Percentiles rank a stretch among this genome's conserved stretches.
Evolutionary conservation across 2,888 invertebrate species (phyloP).

Genomic region (Microctonus aethiopoides): DNA sequence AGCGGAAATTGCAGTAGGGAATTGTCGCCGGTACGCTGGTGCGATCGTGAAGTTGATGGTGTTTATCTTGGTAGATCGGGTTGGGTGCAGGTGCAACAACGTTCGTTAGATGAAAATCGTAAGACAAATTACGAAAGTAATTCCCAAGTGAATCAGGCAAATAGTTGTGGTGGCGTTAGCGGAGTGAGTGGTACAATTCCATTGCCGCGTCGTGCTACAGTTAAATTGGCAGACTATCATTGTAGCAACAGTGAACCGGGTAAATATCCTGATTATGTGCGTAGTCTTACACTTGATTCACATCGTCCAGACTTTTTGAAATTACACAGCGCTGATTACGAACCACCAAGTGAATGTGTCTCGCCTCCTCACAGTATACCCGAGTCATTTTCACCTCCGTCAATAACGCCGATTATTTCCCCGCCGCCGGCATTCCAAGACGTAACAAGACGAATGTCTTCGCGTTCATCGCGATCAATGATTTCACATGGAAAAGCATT

Average conservation of each 20-base stretch:
- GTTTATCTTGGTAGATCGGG: conserved; percentile 71
- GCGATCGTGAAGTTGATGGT: conserved; percentile 72
- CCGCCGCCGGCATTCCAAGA: conserved; percentile 79
- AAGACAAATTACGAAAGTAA: conserved; percentile 60
- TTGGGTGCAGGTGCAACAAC: conserved; percentile 72
- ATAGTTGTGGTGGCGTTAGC: conserved; percentile 36
- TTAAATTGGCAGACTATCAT: conserved; percentile 70
- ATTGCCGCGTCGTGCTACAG: conserved; percentile 65
- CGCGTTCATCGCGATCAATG: conserved; percentile 47
- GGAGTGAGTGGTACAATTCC: conserved; percentile 61
- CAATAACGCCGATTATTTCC: conserved; percentile 77
- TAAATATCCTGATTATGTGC: conserved; percentile 54
- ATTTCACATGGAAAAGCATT: conserved; percentile 68
- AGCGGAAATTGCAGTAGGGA: conserved; percentile 68
- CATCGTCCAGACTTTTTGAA: conserved; percentile 61
- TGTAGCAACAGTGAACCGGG: conserved; percentile 65
- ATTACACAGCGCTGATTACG: conserved; percentile 63
- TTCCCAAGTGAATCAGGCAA: conserved; percentile 15
- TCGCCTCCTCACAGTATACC: conserved; percentile 64
- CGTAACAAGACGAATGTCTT: conserved; percentile 52
- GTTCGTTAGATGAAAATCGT: conserved; percentile 70
- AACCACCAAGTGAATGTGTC: conserved; percentile 59
- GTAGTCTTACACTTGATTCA: conserved; percentile 49
- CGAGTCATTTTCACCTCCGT: conserved; percentile 71
- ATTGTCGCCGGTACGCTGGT: conserved; percentile 72